phyloP scores from a whole-genome alignment of 1,140 invertebrate genomes.

The Orchestia grillus region DNA sequence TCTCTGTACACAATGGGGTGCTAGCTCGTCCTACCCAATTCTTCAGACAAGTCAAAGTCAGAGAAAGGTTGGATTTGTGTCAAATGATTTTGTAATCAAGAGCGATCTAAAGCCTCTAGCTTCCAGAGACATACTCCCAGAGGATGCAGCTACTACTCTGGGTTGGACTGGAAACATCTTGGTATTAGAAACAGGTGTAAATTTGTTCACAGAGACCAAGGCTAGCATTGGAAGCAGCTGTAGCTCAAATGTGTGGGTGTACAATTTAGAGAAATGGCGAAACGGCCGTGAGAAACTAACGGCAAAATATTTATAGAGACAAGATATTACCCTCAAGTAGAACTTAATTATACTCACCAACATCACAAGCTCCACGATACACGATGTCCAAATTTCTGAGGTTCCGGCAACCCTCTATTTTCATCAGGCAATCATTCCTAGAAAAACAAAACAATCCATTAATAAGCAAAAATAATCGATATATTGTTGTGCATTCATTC shows the following conservation, averaged over 20 bases:
- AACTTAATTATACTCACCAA: constrained; percentile 75
- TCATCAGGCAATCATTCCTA: constrained; percentile 74
- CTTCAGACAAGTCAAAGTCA: background rate
- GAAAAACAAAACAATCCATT: background rate
- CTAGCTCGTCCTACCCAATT: background rate
- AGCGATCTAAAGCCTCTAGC: background rate
- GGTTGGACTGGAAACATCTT: background rate
- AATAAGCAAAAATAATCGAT: background rate
- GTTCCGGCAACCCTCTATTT: constrained; percentile 72
- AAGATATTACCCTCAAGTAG: background rate
- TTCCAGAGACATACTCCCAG: background rate
- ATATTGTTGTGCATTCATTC: background rate
- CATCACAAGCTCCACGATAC: constrained; percentile 83
- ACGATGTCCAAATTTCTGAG: constrained; percentile 77
- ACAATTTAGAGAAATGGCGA: background rate
- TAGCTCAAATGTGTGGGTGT: too few species aligned
- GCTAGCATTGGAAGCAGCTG: too few species aligned
- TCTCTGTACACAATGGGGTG: background rate
- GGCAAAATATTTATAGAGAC: background rate
- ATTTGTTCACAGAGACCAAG: too few species aligned
- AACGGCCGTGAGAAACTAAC: background rate
- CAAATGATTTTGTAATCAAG: background rate
- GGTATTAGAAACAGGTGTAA: background rate
- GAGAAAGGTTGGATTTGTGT: background rate
- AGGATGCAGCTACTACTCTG: background rate